Percentiles rank a stretch among this genome's conserved stretches.
Conservation (phyloP, 2,113 vertebrate genomes). For the Bos indicus region DNA sequence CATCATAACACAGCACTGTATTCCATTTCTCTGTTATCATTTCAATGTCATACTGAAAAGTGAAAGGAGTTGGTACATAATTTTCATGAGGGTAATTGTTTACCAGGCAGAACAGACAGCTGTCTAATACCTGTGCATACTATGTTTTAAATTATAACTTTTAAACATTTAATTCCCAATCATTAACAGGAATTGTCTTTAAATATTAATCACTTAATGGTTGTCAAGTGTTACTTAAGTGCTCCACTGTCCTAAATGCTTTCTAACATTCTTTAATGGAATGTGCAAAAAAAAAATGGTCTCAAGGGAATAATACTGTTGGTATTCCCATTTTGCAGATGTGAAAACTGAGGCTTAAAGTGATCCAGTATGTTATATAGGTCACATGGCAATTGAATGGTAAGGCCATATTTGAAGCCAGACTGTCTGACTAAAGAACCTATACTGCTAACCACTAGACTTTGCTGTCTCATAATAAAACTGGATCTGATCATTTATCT, state of each 20-base stretch:
- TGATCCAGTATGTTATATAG: background rate
- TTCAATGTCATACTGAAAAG: constrained; percentile 1
- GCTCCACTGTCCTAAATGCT: background rate
- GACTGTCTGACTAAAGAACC: background rate
- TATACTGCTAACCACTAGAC: background rate
- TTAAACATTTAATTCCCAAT: background rate
- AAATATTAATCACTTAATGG: background rate
- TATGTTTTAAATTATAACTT: background rate
- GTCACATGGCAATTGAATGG: background rate
- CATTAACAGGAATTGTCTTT: constrained; percentile 11
- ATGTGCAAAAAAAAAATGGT: background rate
- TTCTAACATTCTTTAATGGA: background rate
- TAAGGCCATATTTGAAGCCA: constrained; percentile 26
- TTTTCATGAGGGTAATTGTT: constrained; percentile 33
- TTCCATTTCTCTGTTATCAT: constrained; percentile 15
- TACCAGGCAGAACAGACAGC: background rate
- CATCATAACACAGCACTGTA: background rate
- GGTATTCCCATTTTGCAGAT: constrained; percentile 6
- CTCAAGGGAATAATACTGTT: constrained; percentile 2
- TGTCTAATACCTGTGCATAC: background rate
- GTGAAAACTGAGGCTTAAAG: background rate
- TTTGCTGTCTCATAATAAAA: background rate
- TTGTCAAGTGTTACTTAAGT: background rate
- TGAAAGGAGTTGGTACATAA: background rate
- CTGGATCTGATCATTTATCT: background rate